Evolutionary conservation across 2,888 invertebrate species (phyloP).

Genomic region (Acanthoscelides obtectus): DNA sequence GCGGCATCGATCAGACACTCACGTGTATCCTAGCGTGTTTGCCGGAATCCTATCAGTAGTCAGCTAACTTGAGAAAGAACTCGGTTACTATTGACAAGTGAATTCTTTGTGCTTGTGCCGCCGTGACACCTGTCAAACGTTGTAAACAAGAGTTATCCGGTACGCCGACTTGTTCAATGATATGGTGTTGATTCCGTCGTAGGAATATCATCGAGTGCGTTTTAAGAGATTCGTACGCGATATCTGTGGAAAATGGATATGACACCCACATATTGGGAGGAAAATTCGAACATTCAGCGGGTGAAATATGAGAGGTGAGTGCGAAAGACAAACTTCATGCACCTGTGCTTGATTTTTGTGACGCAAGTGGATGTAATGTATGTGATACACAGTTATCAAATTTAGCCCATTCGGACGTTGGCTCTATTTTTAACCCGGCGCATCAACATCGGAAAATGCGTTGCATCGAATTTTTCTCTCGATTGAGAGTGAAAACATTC

Average conservation of each 20-base stretch:
- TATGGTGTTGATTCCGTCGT: background rate
- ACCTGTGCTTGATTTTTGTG: background rate
- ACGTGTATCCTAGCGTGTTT: constrained; percentile 42
- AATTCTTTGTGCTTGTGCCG: constrained; percentile 1
- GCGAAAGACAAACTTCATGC: background rate
- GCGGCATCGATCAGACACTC: constrained; percentile 28
- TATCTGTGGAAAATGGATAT: constrained; percentile 37
- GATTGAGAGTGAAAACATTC: too few species aligned
- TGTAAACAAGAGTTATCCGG: background rate
- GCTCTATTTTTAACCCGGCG: background rate
- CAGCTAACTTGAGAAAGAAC: constrained; percentile 24
- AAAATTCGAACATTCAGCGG: constrained; percentile 49
- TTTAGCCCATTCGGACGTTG: background rate
- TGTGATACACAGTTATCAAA: background rate
- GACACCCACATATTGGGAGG: constrained; percentile 53
- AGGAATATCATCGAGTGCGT: background rate
- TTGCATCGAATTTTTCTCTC: background rate
- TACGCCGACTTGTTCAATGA: background rate
- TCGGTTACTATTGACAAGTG: constrained; percentile 16
- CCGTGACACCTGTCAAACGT: constrained; percentile 29
- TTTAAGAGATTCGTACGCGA: background rate
- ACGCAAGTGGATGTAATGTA: background rate
- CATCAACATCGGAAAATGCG: background rate
- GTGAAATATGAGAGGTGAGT: constrained; percentile 53
- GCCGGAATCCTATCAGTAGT: constrained; percentile 29